Evolutionary conservation across 2,888 invertebrate genomes (phyloP), one percentile per base, ranked within the genome.

Genomic region (Andricus curvator): DNA sequence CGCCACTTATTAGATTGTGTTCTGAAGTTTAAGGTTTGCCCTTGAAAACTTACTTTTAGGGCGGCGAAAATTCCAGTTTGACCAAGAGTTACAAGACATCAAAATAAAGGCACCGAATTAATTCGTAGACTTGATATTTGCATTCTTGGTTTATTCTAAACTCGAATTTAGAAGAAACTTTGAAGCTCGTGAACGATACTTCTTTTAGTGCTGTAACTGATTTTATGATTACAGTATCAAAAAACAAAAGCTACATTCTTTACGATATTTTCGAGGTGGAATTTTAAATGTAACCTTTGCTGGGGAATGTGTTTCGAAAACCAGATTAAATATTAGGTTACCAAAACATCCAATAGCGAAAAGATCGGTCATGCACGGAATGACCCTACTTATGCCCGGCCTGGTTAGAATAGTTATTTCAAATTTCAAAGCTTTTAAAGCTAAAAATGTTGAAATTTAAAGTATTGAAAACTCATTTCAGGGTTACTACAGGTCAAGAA

Each of bases 191-290:
- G 17, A 85, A 87, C 51, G 89, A 89, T 44, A 82, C 82, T 2
- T 74, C 86, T 44, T 88, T 87, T 66, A 86, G 86, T 80, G 68
- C 83, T 41, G 80, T 83, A 8, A 89, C 88, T 25, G 88, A 89
- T 77, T 81, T 89, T 9, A 84, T 85, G 2, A 80, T 89, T 44
- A 88, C 86, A 8, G 78, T 87, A 15, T 78, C 83, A 62, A 67
- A 78, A 44, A 81, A 60, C 4, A 33, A 85, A 9, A 66, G 67
- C 33, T 88, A 80, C 66, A 77, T 78, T 22, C 82, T 89, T 1
- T 78, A 88, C 41, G 89, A 89, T 48, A 81, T 86, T 79, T 89
- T 88, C 77, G 84, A 25, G 88, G 85, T 51, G 88, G 88, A 29
- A 79, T 64, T 74, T 83, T 89, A 56, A 85, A 82, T 25, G 77